These are phyloP conservation scores for Malachius bipustulatus DNA, from an alignment of 2,888 invertebrate species.

Conservation along the genomic window DNA sequence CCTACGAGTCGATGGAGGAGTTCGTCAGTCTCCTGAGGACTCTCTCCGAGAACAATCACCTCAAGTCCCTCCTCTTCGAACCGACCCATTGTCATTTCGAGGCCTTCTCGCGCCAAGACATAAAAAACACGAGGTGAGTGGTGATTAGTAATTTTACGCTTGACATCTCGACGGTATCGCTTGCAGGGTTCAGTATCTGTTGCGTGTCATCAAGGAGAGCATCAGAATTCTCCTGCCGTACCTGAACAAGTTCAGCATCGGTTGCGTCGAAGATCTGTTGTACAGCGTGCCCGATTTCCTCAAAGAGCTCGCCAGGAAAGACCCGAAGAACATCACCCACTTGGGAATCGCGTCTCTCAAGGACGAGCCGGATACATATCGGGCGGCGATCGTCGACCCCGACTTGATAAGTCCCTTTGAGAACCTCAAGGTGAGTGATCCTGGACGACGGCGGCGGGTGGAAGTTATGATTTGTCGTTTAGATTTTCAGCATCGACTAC, in stretches of 20 bases:
- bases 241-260: conserved; percentile 32
- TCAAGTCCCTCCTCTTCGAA: conserved; percentile 32
- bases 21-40: conserved; percentile 31
- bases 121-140: conserved; percentile 14
- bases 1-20: conserved; percentile 31
- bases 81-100: conserved; percentile 35
- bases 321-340: conserved; percentile 45
- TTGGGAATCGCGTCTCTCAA: conserved; percentile 62
- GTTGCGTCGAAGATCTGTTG: conserved; percentile 34
- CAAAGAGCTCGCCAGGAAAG: conserved; percentile 29
- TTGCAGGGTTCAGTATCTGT: background rate
- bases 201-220: conserved; percentile 23
- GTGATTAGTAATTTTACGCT: too few species aligned
- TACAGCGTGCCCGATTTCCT: conserved; percentile 29
- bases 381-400: conserved; percentile 43
- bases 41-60: conserved; percentile 32
- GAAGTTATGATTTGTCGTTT: conserved; percentile 19
- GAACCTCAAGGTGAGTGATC: conserved; percentile 40
- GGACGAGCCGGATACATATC: conserved; percentile 56
- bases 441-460: background rate
- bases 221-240: conserved; percentile 27
- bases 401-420: conserved; percentile 46
- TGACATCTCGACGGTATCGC: background rate
- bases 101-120: conserved; percentile 18
- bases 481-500: conserved; percentile 45